Evolutionary conservation across 2,797 vertebrate genomes (phyloP).

Genomic region (Neosalanx taihuensis): DNA sequence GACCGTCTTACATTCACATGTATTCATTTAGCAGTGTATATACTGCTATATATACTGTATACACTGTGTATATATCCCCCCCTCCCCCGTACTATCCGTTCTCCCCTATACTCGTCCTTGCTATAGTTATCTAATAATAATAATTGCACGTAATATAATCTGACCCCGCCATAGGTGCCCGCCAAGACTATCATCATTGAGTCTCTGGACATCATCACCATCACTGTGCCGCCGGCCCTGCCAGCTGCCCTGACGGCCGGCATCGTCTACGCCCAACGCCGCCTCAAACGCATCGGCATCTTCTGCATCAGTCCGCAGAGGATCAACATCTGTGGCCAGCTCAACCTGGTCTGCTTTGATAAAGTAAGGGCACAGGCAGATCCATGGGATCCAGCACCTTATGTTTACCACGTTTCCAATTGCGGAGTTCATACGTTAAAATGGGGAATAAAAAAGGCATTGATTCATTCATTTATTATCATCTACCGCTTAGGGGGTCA

Average conservation of each 20-base stretch:
- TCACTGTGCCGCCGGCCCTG: slow-evolving; percentile 95
- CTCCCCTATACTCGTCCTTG: too few relatives aligned
- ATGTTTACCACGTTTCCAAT: background rate
- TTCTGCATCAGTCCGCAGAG: slow-evolving; percentile 98
- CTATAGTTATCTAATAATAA: too few relatives aligned
- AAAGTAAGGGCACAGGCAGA: slow-evolving; percentile 73
- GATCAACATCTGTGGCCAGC: slow-evolving; percentile 97
- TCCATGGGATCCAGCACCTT: background rate
- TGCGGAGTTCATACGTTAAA: background rate
- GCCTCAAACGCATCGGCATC: slow-evolving; percentile 87
- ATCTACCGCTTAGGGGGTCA: too few relatives aligned
- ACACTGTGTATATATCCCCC: too few relatives aligned
- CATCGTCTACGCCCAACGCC: slow-evolving; percentile 93
- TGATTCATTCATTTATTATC: too few relatives aligned
- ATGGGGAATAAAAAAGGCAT: too few relatives aligned
- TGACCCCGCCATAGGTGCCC: slow-evolving; percentile 70
- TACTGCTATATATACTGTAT: too few relatives aligned
- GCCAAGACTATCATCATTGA: slow-evolving; percentile 85
- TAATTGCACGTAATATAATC: background rate
- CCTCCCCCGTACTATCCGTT: too few relatives aligned
- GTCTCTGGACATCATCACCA: slow-evolving; percentile 97
- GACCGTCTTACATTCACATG: too few relatives aligned
- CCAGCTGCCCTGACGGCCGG: slow-evolving; percentile 97
- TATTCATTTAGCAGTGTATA: too few relatives aligned
- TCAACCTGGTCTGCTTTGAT: slow-evolving; percentile 97